Base-by-base conservation (phyloP, 2,113 vertebrate genomes). In the Clinocottus analis region DNA sequence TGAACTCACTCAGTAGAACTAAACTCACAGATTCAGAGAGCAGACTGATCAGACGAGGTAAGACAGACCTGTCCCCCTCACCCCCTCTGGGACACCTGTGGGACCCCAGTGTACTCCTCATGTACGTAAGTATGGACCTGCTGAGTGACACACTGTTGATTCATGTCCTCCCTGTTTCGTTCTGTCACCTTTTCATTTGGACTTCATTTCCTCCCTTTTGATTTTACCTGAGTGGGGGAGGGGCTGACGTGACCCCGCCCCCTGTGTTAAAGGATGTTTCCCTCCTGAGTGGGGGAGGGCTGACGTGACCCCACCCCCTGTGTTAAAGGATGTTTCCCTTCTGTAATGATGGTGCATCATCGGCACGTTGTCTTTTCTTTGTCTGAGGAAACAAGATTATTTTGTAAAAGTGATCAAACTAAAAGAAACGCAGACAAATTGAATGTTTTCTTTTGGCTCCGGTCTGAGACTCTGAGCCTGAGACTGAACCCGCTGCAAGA, bases 61-160 rank as follows among this genome's bases (percentile, higher is more conserved):
- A 89, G 88, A 45, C 75, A 17, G 73, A 79, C 10, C 39, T 9
- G 7, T 41, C 39, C 39, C 7, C 39, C 39, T 41, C 33, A 13
- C 43, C 51, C 74, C n/a, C 61, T 66, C n/a, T 31, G 31, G 31
- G 31, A 31, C 47, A 29, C n/a, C n/a, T n/a, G 29, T 31, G 29
- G 29, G 29, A 12, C 43, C 49, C 58, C 95, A 95, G 95, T 92
- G 96, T 33, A 33, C 33, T 33, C 39, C 77, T 95, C 96, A 92
- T 95, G 92, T 96, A 97, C 97, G 97, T 99, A 99, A 99, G 97
- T 99, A 99, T 99, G 91, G 96, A 95, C 94, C 95, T 96, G 96
- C 95, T 95, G 95, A 96, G 95, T 96, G 96, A 95, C 94, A 95
- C 94, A 77, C 62, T 85, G 84, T 92, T 94, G 89, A 88, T 94